phyloP scores from a whole-genome alignment of 2,888 invertebrate species.

The Drosophila affinis region DNA sequence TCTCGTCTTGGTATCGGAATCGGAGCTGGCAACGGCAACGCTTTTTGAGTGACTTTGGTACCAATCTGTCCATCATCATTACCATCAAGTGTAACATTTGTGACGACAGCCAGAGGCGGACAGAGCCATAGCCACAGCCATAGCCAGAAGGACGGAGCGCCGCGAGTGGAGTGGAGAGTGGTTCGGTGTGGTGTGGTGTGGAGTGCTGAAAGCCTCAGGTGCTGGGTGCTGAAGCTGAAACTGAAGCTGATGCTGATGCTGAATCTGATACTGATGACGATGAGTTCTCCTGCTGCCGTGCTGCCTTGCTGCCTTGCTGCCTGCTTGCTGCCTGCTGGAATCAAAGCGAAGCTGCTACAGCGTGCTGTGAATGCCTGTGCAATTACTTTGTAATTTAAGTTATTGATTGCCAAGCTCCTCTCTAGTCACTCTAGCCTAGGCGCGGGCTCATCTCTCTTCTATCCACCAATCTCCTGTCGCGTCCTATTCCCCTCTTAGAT shows the following conservation, averaged over 20 bases:
- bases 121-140: slow-evolving; percentile 33
- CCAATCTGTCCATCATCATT: slow-evolving; percentile 83
- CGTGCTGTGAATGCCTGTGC: slow-evolving; percentile 81
- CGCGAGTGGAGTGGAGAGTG: background rate
- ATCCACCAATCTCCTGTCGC: slow-evolving; percentile 16
- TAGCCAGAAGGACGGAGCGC: slow-evolving; percentile 26
- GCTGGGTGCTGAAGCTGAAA: slow-evolving; percentile 31
- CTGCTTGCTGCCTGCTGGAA: slow-evolving; percentile 10
- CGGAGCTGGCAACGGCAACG: slow-evolving; percentile 62
- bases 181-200: no score
- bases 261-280: slow-evolving; percentile 28
- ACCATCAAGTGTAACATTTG: slow-evolving; percentile 81
- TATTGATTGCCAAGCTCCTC: slow-evolving; percentile 81
- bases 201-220: background rate
- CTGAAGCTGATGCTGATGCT: slow-evolving; percentile 21
- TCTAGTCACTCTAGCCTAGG: slow-evolving; percentile 17
- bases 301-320: no score
- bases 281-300: slow-evolving; percentile 1
- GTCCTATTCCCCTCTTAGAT: slow-evolving; percentile 54
- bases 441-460: slow-evolving; percentile 10
- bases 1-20: slow-evolving; percentile 45
- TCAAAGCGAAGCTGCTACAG: slow-evolving; percentile 60
- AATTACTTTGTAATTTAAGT: slow-evolving; percentile 83
- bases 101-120: slow-evolving; percentile 76
- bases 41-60: slow-evolving; percentile 82